These are phyloP conservation scores for Labroides dimidiatus DNA, from an alignment of 2,797 vertebrate genomes.

Conservation along the genomic window DNA sequence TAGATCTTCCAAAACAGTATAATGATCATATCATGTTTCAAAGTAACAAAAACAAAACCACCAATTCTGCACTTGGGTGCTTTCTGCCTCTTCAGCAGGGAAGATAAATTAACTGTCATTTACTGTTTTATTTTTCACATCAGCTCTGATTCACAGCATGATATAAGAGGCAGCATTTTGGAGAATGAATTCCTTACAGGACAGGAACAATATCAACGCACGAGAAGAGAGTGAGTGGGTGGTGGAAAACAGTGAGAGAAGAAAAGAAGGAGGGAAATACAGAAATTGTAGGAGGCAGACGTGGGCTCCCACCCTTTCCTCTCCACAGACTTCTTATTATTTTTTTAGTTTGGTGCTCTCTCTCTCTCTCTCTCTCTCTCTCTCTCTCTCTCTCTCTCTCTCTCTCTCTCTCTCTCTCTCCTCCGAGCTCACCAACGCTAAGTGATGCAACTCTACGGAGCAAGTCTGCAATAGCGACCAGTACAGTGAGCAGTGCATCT, in stretches of 20 bases:
- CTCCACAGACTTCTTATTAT: constrained; percentile 63
- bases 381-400: constrained; percentile 12
- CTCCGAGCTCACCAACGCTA: constrained; percentile 38
- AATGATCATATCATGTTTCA: constrained; percentile 50
- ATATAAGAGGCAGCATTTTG: constrained; percentile 18
- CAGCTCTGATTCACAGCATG: constrained; percentile 35
- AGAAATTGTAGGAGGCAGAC: constrained; percentile 59
- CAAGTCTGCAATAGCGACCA: constrained; percentile 69
- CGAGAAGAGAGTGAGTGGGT: constrained; percentile 16
- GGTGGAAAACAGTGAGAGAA: constrained; percentile 17
- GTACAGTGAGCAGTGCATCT: constrained; percentile 60
- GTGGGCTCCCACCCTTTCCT: constrained; percentile 59
- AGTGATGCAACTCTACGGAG: constrained; percentile 76
- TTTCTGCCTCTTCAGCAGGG: constrained; percentile 32
- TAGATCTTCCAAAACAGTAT: constrained; percentile 32
- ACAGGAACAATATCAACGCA: constrained; percentile 26
- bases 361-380: constrained; percentile 6
- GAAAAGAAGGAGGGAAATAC: constrained; percentile 14
- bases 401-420: constrained; percentile 10
- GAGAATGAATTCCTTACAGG: constrained; percentile 28
- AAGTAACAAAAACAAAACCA: constrained; percentile 50
- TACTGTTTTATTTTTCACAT: constrained; percentile 47
- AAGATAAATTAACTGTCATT: constrained; percentile 47
- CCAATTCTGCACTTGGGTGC: constrained; percentile 18
- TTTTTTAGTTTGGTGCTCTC: constrained; percentile 36